Base-by-base conservation (phyloP, 2,888 invertebrate species). In the Oligia fasciuncula region DNA sequence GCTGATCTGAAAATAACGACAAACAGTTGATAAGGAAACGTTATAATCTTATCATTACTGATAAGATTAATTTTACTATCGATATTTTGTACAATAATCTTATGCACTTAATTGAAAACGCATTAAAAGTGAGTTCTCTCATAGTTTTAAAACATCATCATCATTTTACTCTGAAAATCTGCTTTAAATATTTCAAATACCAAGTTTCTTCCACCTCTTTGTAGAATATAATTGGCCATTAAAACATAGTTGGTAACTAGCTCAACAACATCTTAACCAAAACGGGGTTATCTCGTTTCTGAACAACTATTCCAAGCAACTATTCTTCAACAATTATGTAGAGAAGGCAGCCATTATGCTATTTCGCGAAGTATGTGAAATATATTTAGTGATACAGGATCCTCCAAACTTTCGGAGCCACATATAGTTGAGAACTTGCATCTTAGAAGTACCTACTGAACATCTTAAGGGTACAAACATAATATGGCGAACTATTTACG, bases 281-380 rank as follows among this genome's bases (percentile, higher is more conserved):
- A 84, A 66, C 17, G 29, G 43, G 76, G 69, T 76, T 69, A 79
- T 62, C 72, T 74, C 68, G 75, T 80, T 79, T 80, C 69, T 75
- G 60, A 43, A n/a, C 43, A 68, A 68, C 67, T 72, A 74, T 83
- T 75, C 68, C 79, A 77, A 46, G 72, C 84, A 85, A 91, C 87
- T 89, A 89, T 91, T 88, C 81, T 68, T 76, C 73, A 87, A 89
- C 89, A 88, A 90, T 90, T 89, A 90, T 85, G 80, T 80, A 80
- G 86, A 80, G 86, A 79, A 81, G 76, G 87, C 82, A 78, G 62
- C 63, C 71, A 67, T n/a, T n/a, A n/a, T 73, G 80, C 81, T 80
- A 90, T 89, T 86, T 74, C 75, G 83, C 87, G 86, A 91, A 92
- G 89, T 91, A 91, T 90, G 87, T 87, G 76, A 86, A 90, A 88